These are phyloP conservation scores for Peromyscus polionotus DNA, from an alignment of 2,113 vertebrate genomes.

Conservation along the genomic window DNA sequence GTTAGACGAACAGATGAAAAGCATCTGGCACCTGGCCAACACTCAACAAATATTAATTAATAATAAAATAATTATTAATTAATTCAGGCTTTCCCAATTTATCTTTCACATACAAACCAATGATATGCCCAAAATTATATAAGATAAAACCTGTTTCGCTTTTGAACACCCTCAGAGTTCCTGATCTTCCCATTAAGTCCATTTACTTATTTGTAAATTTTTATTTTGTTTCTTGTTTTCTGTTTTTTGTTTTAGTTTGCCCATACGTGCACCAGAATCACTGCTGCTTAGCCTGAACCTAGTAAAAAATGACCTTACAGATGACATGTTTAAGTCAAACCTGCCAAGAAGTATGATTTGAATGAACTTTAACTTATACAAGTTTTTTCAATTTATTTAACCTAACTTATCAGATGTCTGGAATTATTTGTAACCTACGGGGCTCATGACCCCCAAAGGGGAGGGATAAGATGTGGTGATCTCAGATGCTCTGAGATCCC, in stretches of 20 bases:
- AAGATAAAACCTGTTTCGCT: slow-evolving; percentile 24
- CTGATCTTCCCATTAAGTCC: not conserved
- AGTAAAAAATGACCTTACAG: slow-evolving; percentile 62
- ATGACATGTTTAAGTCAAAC: slow-evolving; percentile 52
- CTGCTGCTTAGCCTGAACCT: slow-evolving; percentile 62
- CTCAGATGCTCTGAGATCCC: slow-evolving; percentile 46
- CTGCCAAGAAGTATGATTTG: slow-evolving; percentile 64
- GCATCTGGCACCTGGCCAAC: not conserved
- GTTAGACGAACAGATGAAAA: slow-evolving; percentile 9
- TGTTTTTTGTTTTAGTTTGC: slow-evolving; percentile 77
- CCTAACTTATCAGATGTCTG: slow-evolving; percentile 31
- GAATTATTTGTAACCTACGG: slow-evolving; percentile 26
- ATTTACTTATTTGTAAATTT: slow-evolving; percentile 69
- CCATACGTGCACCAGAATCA: slow-evolving; percentile 65
- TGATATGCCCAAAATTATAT: not conserved
- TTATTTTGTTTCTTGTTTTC: slow-evolving; percentile 65
- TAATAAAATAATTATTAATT: not conserved
- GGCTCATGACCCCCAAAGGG: slow-evolving; percentile 9
- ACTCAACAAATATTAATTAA: slow-evolving; percentile 11
- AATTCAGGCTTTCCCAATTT: not conserved
- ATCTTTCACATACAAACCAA: not conserved
- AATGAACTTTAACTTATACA: slow-evolving; percentile 37
- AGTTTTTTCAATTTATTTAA: slow-evolving; percentile 59
- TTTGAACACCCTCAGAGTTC: slow-evolving; percentile 17
- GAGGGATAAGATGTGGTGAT: slow-evolving; percentile 44